phyloP scores from a whole-genome alignment of 2,888 invertebrate species.

The Pimpla rufipes region DNA sequence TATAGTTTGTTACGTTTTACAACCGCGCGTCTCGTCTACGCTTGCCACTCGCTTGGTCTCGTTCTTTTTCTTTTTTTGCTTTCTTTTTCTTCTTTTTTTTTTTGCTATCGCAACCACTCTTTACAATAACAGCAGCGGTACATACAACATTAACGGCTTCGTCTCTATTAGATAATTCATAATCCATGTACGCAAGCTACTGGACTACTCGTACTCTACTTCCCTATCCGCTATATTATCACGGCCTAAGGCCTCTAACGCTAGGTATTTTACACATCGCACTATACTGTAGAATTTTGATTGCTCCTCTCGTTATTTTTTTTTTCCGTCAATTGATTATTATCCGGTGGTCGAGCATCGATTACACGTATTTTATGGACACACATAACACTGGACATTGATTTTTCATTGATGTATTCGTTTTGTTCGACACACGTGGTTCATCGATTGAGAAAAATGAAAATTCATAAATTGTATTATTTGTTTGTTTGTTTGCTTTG shows the following conservation, averaged over 20 bases:
- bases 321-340: conserved; percentile 8
- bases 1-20: conserved; percentile 32
- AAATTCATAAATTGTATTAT: conserved; percentile 69
- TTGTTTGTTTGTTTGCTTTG: conserved; percentile 17
- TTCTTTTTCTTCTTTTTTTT: not conserved
- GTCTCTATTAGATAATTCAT: conserved; percentile 23
- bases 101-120: not conserved
- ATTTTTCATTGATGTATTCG: conserved; percentile 42
- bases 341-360: conserved; percentile 29
- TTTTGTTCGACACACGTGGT: conserved; percentile 56
- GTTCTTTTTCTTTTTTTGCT: not conserved
- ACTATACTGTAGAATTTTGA: conserved; percentile 25
- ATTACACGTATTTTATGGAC: conserved; percentile 50
- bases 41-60: not conserved
- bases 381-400: conserved; percentile 59
- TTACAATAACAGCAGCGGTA: conserved; percentile 6
- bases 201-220: conserved; percentile 21
- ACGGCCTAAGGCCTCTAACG: not conserved
- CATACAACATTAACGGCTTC: conserved; percentile 5
- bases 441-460: conserved; percentile 72
- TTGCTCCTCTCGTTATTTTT: not conserved
- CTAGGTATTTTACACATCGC: conserved; percentile 24
- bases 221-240: not conserved
- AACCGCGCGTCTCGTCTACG: not conserved
- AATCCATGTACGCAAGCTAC: conserved; percentile 12